Evolutionary conservation across 1,140 invertebrate species (phyloP).

Genomic region (Calosoma granatense): DNA sequence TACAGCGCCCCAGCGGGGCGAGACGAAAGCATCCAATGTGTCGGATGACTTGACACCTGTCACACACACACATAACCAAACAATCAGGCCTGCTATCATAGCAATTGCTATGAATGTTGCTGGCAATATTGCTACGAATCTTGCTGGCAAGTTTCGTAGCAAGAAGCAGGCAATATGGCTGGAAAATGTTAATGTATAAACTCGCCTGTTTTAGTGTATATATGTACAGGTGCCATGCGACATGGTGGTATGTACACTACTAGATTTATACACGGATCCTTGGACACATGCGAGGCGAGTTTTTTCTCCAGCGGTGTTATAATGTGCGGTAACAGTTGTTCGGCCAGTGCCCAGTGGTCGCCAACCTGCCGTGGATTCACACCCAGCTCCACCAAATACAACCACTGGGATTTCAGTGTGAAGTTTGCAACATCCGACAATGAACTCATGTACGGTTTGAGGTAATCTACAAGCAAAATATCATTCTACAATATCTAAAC

Average conservation of each 20-base stretch:
- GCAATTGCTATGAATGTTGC: too few relatives aligned
- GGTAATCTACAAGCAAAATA: too few relatives aligned
- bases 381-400: slow-evolving; percentile 71
- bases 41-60: slow-evolving; percentile 16
- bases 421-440: slow-evolving; percentile 59
- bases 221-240: slow-evolving; percentile 59
- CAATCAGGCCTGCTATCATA: background rate
- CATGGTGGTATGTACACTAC: slow-evolving; percentile 73
- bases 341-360: slow-evolving; percentile 39
- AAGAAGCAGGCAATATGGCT: background rate
- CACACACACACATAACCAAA: background rate
- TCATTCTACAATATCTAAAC: slow-evolving; percentile 44
- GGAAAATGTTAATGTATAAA: slow-evolving; percentile 7
- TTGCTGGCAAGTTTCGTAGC: too few relatives aligned
- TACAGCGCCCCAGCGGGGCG: slow-evolving; percentile 87
- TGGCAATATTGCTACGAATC: too few relatives aligned
- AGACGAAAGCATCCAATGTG: slow-evolving; percentile 60
- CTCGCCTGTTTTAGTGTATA: slow-evolving; percentile 45
- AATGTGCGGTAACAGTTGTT: slow-evolving; percentile 55
- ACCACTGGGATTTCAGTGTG: slow-evolving; percentile 76
- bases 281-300: slow-evolving; percentile 71
- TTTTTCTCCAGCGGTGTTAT: slow-evolving; percentile 79
- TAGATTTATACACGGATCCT: slow-evolving; percentile 72
- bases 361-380: slow-evolving; percentile 48
- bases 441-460: slow-evolving; percentile 59